phyloP scores from a whole-genome alignment of 1,140 invertebrate genomes.

The Vanessa atalanta region DNA sequence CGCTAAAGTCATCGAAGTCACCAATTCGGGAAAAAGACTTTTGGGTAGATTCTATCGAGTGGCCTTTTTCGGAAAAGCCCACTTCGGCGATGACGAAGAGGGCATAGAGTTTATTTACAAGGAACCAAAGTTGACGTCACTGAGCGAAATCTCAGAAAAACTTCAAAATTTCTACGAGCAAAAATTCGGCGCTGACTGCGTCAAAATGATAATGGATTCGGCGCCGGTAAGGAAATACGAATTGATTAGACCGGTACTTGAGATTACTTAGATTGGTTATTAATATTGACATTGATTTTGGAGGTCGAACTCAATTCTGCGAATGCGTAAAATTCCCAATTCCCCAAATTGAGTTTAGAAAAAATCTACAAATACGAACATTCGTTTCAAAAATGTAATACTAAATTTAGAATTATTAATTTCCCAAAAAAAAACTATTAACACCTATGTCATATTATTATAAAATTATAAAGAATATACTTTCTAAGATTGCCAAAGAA shows the following conservation, averaged over 20 bases:
- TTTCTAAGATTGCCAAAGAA: too few species aligned
- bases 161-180: slow-evolving; percentile 89
- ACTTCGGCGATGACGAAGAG: slow-evolving; percentile 93
- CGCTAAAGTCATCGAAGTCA: slow-evolving; percentile 90
- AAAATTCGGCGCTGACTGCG: slow-evolving; percentile 91
- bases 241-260: not conserved
- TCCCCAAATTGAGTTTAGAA: not conserved
- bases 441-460: too few species aligned
- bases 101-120: slow-evolving; percentile 97
- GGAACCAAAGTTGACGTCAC: slow-evolving; percentile 95
- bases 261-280: not conserved
- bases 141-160: slow-evolving; percentile 96
- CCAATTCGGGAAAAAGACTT: slow-evolving; percentile 90
- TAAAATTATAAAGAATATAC: too few species aligned
- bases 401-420: too few species aligned
- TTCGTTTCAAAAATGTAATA: not conserved
- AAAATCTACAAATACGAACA: not conserved
- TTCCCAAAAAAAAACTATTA: too few species aligned
- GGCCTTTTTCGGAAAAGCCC: slow-evolving; percentile 83
- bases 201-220: slow-evolving; percentile 96
- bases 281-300: not conserved
- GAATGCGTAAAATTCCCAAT: not conserved
- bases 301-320: not conserved
- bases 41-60: slow-evolving; percentile 92
- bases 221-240: slow-evolving; percentile 84